Evolutionary conservation across 2,888 invertebrate species (phyloP).

Genomic region (Chrysodeixis includens): DNA sequence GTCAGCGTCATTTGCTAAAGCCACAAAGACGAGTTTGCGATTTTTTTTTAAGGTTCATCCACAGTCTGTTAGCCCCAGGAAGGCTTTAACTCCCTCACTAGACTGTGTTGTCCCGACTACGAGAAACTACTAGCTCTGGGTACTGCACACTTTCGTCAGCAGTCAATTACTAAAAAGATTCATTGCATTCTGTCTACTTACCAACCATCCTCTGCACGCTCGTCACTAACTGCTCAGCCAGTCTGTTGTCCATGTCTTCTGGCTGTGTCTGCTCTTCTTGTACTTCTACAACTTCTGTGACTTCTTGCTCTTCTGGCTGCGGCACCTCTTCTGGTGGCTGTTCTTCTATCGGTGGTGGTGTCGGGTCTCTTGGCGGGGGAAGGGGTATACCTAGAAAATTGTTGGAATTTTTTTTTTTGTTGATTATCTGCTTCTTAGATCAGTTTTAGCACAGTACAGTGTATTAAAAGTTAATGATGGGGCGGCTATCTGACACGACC

Average conservation of each 20-base stretch:
- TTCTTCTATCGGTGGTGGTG: constrained; percentile 51
- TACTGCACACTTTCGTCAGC: too few species aligned
- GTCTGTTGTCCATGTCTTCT: constrained; percentile 69
- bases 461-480: too few species aligned
- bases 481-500: too few species aligned
- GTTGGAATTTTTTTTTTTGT: neutral
- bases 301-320: constrained; percentile 41
- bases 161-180: too few species aligned
- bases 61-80: too few species aligned
- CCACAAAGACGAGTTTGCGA: too few species aligned
- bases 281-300: constrained; percentile 42
- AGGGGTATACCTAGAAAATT: constrained; percentile 69
- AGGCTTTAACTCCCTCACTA: too few species aligned
- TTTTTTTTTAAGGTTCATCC: too few species aligned
- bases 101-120: too few species aligned
- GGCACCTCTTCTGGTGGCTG: constrained; percentile 38
- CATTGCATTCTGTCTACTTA: constrained; percentile 62
- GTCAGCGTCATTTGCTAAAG: too few species aligned
- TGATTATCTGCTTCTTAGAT: neutral
- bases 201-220: constrained; percentile 82
- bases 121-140: too few species aligned
- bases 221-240: constrained; percentile 76
- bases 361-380: constrained; percentile 57
- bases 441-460: neutral
- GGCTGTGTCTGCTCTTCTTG: constrained; percentile 61